These are phyloP conservation scores for Myotis vivesi DNA, from an alignment of 2,797 vertebrate genomes.

Conservation along the genomic window DNA sequence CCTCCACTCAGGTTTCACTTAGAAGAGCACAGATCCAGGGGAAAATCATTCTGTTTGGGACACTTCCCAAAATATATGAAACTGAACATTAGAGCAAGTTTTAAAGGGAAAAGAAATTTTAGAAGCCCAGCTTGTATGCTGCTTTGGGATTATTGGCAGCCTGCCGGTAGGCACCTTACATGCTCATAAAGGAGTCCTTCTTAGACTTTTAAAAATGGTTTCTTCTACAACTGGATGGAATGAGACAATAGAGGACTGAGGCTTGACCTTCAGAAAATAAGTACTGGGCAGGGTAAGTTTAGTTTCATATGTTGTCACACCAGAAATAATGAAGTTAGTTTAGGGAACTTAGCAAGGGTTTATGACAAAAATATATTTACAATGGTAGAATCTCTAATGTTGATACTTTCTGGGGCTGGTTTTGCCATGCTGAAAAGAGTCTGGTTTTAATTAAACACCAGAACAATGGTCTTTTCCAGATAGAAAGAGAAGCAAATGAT, in stretches of 20 bases:
- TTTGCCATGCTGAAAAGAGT: conserved; percentile 7
- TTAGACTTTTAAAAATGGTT: conserved; percentile 36
- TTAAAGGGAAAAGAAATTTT: conserved; percentile 28
- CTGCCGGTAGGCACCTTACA: not conserved
- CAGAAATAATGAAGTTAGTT: conserved; percentile 60
- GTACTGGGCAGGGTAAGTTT: not conserved
- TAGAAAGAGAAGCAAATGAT: not conserved
- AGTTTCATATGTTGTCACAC: conserved; percentile 33
- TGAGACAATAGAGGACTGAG: not conserved
- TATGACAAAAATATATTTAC: conserved; percentile 44
- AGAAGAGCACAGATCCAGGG: not conserved
- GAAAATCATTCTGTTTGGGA: conserved; percentile 22
- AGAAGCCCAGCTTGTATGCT: not conserved
- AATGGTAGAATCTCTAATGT: conserved; percentile 31
- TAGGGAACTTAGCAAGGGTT: conserved; percentile 57
- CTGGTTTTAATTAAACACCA: conserved; percentile 26
- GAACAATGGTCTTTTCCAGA: not conserved
- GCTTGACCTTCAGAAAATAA: not conserved
- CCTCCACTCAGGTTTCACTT: conserved; percentile 36
- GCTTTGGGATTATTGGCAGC: not conserved
- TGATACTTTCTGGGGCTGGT: conserved; percentile 1
- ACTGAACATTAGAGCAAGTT: conserved; percentile 19
- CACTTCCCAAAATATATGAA: conserved; percentile 49
- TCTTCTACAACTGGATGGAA: not conserved
- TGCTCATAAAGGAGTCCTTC: not conserved